Conservation (phyloP, 2,797 vertebrate genomes). For the Sebastes taczanowskii region DNA sequence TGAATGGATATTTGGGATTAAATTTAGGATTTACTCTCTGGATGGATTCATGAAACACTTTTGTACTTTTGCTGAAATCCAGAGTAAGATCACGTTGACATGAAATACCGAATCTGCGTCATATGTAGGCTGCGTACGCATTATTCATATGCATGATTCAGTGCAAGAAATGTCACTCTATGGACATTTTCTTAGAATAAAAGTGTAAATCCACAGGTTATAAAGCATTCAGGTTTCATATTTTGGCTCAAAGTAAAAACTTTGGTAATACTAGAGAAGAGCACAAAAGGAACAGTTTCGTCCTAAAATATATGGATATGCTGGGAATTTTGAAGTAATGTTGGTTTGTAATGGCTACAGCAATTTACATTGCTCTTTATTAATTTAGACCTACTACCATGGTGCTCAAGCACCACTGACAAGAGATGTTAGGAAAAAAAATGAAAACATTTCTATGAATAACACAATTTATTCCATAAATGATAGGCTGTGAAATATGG, state of each 20-base stretch:
- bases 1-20: neutral
- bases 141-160: conserved; percentile 22
- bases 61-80: neutral
- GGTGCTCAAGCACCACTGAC: conserved; percentile 36
- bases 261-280: neutral
- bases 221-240: neutral
- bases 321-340: conserved; percentile 1
- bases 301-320: neutral
- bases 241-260: neutral
- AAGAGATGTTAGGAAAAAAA: conserved; percentile 24
- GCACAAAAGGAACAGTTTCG: neutral
- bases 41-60: neutral
- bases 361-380: conserved; percentile 58
- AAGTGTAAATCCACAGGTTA: neutral
- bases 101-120: neutral
- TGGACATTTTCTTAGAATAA: neutral
- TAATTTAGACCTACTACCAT: conserved; percentile 38
- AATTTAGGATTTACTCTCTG: neutral
- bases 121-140: conserved; percentile 16
- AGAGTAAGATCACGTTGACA: neutral
- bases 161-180: neutral
- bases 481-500: conserved; percentile 64
- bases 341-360: conserved; percentile 27
- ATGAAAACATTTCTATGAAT: conserved; percentile 60
- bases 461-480: conserved; percentile 65